Conservation (phyloP, 2,797 vertebrate species). For the Manis javanica region DNA sequence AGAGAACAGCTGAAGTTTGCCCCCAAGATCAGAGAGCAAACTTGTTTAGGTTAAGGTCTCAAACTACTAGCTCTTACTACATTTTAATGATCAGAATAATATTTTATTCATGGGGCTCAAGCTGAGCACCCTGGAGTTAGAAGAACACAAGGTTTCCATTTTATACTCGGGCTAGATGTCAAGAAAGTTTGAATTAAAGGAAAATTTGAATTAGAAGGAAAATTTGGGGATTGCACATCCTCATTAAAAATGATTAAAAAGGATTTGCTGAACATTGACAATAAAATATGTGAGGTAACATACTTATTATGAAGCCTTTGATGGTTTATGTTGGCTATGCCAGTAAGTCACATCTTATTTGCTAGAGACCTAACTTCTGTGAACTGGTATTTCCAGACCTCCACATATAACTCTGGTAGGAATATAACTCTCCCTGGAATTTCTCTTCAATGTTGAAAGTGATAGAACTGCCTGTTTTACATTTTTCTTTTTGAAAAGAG, state of each 20-base stretch:
- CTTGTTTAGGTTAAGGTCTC: conserved; percentile 75
- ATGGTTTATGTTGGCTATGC: not conserved
- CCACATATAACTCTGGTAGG: not conserved
- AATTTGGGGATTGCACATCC: not conserved
- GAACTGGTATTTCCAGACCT: conserved; percentile 41
- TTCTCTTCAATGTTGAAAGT: conserved; percentile 1
- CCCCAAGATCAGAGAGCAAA: conserved; percentile 61
- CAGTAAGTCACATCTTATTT: conserved; percentile 36
- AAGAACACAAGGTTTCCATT: conserved; percentile 60
- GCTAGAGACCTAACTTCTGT: not conserved
- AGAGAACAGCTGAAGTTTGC: conserved; percentile 46
- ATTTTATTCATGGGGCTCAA: conserved; percentile 80
- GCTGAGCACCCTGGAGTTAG: conserved; percentile 63
- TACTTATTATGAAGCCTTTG: not conserved
- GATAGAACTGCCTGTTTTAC: conserved; percentile 25
- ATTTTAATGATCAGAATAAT: conserved; percentile 78
- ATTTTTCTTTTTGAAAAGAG: not conserved
- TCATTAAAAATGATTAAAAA: conserved; percentile 44
- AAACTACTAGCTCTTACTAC: conserved; percentile 74
- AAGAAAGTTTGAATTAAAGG: conserved; percentile 42
- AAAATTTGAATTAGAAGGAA: conserved; percentile 46
- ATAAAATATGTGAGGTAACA: not conserved
- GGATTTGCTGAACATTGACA: not conserved
- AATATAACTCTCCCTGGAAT: not conserved
- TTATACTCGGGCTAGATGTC: conserved; percentile 17